Evolutionary conservation across 1,140 invertebrate genomes (phyloP).

Genomic region (Schlechtendalia chinensis): DNA sequence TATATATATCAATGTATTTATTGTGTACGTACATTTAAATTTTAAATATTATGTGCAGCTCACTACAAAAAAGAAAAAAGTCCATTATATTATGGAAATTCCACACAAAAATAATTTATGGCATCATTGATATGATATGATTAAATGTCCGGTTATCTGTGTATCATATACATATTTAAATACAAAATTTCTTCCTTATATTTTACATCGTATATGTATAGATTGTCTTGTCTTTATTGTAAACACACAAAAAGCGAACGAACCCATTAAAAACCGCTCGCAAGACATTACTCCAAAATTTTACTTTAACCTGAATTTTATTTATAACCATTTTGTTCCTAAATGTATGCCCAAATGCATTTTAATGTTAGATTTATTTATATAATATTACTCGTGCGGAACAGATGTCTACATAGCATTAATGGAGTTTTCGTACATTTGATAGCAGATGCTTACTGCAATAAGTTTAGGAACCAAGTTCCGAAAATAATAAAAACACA

Average conservation of each 20-base stretch:
- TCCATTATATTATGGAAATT: no score
- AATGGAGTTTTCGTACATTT: neutral
- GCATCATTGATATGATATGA: no score
- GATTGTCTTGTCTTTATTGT: neutral
- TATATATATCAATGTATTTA: no score
- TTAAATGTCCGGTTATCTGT: neutral
- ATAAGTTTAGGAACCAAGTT: neutral
- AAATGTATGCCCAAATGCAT: neutral
- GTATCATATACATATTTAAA: neutral
- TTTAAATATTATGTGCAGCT: no score
- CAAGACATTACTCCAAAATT: neutral
- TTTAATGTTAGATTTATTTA: conserved; percentile 21
- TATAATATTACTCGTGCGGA: neutral
- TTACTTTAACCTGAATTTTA: neutral
- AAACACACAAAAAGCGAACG: neutral
- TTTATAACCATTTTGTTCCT: conserved; percentile 11
- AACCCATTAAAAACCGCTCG: conserved; percentile 14
- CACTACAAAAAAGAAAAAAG: no score
- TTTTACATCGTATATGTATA: neutral
- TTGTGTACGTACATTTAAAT: no score
- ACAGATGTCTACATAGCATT: neutral
- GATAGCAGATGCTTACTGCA: conserved; percentile 13
- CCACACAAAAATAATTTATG: no score
- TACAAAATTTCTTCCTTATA: no score
- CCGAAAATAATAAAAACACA: neutral